Percentiles rank a stretch among this genome's conserved stretches.
Conservation (phyloP, 2,113 vertebrate genomes). For the human (Homo sapiens) region GRCh38 chr6:82164001-82164500, state of each 20-base stretch:
- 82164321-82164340: background rate
- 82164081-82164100: background rate
- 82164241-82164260: background rate
- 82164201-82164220: background rate
- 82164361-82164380: background rate
- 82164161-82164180: background rate
- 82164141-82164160: background rate
- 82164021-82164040: background rate
- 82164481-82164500: too few relatives aligned
- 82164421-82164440: too few relatives aligned
- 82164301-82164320: background rate
- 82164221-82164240: too few relatives aligned
- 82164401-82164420: background rate
- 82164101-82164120: background rate
- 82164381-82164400: background rate
- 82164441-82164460: too few relatives aligned
- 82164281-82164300: background rate
- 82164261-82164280: background rate
- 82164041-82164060: background rate
- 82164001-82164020: background rate
- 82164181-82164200: background rate
- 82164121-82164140: background rate
- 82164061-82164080: background rate
- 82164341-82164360: background rate
- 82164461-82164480: too few relatives aligned